Conservation (phyloP, 2,113 vertebrate genomes). For the Chelonoidis abingdonii region DNA sequence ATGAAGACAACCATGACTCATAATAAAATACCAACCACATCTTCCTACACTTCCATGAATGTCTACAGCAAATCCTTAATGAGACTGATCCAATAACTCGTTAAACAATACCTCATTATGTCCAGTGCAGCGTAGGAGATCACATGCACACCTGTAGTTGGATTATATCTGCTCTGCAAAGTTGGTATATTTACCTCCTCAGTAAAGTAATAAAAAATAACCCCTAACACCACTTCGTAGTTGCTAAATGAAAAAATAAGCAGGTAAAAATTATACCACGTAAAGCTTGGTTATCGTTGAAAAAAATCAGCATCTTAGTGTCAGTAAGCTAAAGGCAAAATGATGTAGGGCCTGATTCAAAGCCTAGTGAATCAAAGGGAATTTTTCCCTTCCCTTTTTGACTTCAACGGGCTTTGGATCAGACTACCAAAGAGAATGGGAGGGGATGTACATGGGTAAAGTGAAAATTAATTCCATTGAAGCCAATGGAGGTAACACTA, state of each 20-base stretch:
- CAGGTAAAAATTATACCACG: neutral
- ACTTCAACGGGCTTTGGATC: neutral
- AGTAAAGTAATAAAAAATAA: neutral
- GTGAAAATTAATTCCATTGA: neutral
- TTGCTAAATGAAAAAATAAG: neutral
- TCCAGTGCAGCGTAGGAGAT: neutral
- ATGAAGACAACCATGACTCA: neutral
- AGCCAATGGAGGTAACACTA: neutral
- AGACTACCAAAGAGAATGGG: neutral
- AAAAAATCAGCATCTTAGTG: neutral
- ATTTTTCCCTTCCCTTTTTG: neutral
- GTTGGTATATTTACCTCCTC: neutral
- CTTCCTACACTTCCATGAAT: neutral
- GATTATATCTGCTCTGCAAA: neutral
- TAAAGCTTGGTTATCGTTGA: neutral
- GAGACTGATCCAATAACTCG: fast-evolving
- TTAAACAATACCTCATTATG: neutral
- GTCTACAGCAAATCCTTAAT: fast-evolving
- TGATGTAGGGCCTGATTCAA: neutral
- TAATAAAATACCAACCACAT: neutral
- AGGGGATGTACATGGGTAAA: neutral
- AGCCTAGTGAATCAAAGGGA: neutral
- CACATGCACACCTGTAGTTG: neutral
- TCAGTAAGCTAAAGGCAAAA: neutral
- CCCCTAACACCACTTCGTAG: neutral